Conservation (phyloP, 1,140 invertebrate species). For the Metaphire vulgaris region DNA sequence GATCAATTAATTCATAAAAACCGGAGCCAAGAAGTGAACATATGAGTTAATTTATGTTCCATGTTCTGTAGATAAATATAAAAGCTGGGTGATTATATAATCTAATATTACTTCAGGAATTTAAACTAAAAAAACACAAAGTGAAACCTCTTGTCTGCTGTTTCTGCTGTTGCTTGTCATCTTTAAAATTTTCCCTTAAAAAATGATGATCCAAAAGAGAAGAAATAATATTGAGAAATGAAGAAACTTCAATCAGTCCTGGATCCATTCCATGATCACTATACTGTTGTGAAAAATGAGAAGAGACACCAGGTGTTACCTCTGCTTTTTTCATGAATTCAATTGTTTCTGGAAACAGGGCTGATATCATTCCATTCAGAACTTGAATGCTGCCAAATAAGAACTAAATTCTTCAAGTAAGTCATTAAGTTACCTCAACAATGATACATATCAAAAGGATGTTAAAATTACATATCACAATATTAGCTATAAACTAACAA, state of each 20-base stretch:
- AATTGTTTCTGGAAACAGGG: neutral
- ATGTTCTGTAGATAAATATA: too few relatives aligned
- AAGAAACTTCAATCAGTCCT: neutral
- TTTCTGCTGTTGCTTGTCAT: neutral
- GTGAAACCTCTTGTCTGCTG: neutral
- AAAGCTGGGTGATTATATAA: too few relatives aligned
- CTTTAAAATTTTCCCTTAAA: neutral
- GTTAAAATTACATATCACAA: too few relatives aligned
- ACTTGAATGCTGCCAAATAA: neutral
- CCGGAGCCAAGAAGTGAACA: too few relatives aligned
- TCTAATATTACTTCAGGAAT: too few relatives aligned
- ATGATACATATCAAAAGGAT: too few relatives aligned
- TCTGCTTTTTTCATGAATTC: neutral
- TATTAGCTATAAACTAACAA: too few relatives aligned
- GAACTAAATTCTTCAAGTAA: too few relatives aligned
- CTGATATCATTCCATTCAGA: neutral
- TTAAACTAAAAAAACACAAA: too few relatives aligned
- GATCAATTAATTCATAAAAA: too few relatives aligned
- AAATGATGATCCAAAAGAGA: neutral
- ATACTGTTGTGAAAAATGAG: neutral
- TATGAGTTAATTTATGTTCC: too few relatives aligned
- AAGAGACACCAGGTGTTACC: neutral
- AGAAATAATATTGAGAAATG: neutral
- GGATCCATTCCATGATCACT: neutral
- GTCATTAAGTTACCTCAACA: too few relatives aligned